Evolutionary conservation across 2,797 vertebrate genomes (phyloP).

Genomic region (Poeciliopsis infans): DNA sequence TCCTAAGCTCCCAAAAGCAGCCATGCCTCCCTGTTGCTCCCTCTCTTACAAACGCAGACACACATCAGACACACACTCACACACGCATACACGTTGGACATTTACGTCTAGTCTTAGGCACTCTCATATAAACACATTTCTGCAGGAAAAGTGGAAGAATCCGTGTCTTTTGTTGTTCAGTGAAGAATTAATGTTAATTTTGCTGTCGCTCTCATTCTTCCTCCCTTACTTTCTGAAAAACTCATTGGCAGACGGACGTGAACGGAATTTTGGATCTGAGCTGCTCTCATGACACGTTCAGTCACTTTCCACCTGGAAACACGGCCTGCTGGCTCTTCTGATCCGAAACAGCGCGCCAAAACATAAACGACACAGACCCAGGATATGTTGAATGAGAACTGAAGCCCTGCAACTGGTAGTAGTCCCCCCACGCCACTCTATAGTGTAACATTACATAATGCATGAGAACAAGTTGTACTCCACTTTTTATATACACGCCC

Average conservation of each 20-base stretch:
- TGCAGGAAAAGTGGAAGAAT: conserved; percentile 18
- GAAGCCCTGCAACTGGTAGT: conserved; percentile 66
- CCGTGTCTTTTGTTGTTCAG: conserved; percentile 24
- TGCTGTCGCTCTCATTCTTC: conserved; percentile 52
- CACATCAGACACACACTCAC: not conserved
- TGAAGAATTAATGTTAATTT: conserved; percentile 27
- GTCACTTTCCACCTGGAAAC: conserved; percentile 45
- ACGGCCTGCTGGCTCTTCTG: conserved; percentile 47
- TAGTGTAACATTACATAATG: conserved; percentile 71
- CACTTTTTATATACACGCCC: conserved; percentile 47
- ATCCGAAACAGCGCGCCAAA: conserved; percentile 33
- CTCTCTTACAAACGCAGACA: conserved; percentile 38
- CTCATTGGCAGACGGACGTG: conserved; percentile 59
- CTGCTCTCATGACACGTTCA: conserved; percentile 44
- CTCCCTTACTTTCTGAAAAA: conserved; percentile 54
- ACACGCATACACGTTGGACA: conserved; percentile 16
- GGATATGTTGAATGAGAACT: conserved; percentile 28
- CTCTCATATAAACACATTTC: conserved; percentile 40
- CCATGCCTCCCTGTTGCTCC: conserved; percentile 53
- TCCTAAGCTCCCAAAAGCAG: conserved; percentile 39
- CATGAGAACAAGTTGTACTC: conserved; percentile 75
- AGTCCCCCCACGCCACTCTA: conserved; percentile 64
- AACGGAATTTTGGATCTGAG: conserved; percentile 60
- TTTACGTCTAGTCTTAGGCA: conserved; percentile 28
- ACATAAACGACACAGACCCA: conserved; percentile 21